Evolutionary conservation across 2,113 vertebrate genomes (phyloP).

Genomic region (Caretta caretta): DNA sequence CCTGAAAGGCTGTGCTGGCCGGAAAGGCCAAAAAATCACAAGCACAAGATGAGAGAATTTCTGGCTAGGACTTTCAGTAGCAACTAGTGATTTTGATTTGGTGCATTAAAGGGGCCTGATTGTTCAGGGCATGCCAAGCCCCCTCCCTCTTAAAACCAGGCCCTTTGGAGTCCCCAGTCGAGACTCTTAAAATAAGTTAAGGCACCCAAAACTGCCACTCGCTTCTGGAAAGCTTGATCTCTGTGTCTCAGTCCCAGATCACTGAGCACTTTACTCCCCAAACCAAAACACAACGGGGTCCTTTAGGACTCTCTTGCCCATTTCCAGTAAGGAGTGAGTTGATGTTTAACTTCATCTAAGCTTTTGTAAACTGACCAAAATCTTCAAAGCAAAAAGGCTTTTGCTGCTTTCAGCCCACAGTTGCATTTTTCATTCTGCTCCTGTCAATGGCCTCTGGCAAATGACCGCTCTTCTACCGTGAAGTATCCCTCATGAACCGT

Average conservation of each 20-base stretch:
- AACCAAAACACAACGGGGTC: rapidly evolving
- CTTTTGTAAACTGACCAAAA: background rate
- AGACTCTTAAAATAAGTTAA: background rate
- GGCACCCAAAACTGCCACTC: rapidly evolving
- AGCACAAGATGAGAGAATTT: background rate
- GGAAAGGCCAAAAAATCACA: background rate
- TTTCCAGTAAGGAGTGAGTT: background rate
- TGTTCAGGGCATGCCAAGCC: rapidly evolving
- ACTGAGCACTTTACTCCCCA: background rate
- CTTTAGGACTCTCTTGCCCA: background rate
- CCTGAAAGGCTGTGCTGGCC: background rate
- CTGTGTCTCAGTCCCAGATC: background rate
- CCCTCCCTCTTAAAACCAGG: rapidly evolving
- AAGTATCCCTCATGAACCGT: conserved; percentile 44
- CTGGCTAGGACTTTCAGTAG: background rate
- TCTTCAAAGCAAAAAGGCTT: background rate
- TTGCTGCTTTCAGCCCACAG: background rate
- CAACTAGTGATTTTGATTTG: rapidly evolving
- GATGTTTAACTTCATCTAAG: background rate
- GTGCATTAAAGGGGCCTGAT: background rate
- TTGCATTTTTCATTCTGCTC: background rate
- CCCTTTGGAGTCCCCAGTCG: rapidly evolving
- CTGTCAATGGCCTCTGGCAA: conserved; percentile 24
- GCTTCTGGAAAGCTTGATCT: rapidly evolving
- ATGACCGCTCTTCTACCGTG: background rate